Conservation (phyloP, 2,888 invertebrate genomes). For the Agrilus biguttatus region DNA sequence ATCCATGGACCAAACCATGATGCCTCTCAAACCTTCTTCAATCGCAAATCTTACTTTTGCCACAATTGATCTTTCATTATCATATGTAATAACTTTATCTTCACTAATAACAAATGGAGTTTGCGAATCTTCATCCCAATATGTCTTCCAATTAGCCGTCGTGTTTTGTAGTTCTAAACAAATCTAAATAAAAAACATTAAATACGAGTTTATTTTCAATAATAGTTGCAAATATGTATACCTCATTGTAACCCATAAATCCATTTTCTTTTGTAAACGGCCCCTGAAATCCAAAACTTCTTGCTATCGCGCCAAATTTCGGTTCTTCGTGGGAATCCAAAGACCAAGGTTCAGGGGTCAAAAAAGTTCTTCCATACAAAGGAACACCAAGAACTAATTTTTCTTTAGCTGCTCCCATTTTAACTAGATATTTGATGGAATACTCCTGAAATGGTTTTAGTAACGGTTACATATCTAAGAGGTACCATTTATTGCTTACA, state of each 20-base stretch:
- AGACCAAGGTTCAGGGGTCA: conserved; percentile 28
- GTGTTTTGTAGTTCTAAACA: conserved; percentile 46
- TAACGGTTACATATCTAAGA: neutral
- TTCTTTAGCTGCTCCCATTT: conserved; percentile 55
- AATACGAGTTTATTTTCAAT: neutral
- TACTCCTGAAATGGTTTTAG: conserved; percentile 40
- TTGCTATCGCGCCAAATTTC: conserved; percentile 39
- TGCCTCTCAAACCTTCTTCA: conserved; percentile 53
- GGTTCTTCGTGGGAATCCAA: conserved; percentile 20
- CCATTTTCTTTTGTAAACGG: conserved; percentile 67
- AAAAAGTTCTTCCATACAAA: conserved; percentile 70
- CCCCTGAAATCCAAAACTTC: conserved; percentile 55
- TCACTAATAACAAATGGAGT: conserved; percentile 49
- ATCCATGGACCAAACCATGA: conserved; percentile 83
- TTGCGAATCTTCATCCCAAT: conserved; percentile 54
- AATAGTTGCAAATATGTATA: conserved; percentile 18
- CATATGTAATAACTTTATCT: conserved; percentile 58
- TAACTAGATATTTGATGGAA: conserved; percentile 59
- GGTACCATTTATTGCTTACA: conserved; percentile 36
- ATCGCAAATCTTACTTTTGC: conserved; percentile 57
- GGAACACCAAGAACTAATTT: conserved; percentile 74
- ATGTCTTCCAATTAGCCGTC: conserved; percentile 46
- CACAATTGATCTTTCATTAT: conserved; percentile 57
- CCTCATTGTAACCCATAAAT: conserved; percentile 82
- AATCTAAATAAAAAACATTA: conserved; percentile 33